Conservation (phyloP, 2,888 invertebrate genomes). For the Theristus sp. region DNA sequence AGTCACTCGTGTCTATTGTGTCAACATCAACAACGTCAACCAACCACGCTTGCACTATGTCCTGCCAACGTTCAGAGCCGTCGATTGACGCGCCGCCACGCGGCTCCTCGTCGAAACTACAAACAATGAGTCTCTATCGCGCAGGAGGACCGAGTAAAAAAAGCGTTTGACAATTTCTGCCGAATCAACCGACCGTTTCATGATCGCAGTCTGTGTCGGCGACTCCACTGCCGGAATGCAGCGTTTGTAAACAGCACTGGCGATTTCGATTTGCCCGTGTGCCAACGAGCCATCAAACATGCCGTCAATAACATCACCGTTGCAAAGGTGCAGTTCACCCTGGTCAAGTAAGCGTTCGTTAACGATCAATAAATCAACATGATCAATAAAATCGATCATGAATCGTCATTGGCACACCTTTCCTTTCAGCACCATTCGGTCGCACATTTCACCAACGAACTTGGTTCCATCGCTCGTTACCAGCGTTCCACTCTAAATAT, state of each 20-base stretch:
- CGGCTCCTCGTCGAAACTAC: no score
- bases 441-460: constrained; percentile 67
- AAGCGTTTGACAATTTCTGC: no score
- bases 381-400: not conserved
- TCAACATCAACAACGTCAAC: no score
- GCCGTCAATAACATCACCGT: constrained; percentile 55
- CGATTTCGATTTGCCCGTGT: not conserved
- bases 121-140: no score
- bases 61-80: not conserved
- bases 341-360: constrained; percentile 12
- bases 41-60: not conserved
- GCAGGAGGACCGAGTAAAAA: no score
- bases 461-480: constrained; percentile 68
- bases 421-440: constrained; percentile 54
- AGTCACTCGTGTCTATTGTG: no score
- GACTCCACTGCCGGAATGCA: not conserved
- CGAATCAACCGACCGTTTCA: not conserved
- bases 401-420: constrained; percentile 33
- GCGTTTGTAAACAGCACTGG: not conserved
- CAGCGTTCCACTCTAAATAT: constrained; percentile 72
- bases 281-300: constrained; percentile 42
- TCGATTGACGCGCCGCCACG: no score
- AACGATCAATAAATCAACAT: no score
- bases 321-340: constrained; percentile 57
- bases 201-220: not conserved